Evolutionary conservation across 2,888 invertebrate genomes (phyloP), one percentile per base, ranked within the genome.

Genomic region (Anarsia innoxiella): DNA sequence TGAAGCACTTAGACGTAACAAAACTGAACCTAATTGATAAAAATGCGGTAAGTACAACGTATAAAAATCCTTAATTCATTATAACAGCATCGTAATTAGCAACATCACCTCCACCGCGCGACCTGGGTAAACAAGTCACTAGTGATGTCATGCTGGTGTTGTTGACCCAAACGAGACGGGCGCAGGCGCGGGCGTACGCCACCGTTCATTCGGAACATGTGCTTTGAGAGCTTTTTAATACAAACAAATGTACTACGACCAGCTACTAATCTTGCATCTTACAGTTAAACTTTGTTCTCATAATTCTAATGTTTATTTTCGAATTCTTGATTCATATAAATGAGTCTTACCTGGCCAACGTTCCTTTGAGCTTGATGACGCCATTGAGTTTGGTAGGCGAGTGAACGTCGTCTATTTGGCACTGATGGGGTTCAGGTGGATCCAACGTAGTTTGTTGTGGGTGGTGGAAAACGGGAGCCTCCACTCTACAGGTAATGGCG

Each of bases 81-180:
- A n/a, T n/a, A 53, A n/a, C n/a, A n/a, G 56, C 52, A 54, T 41
- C 56, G 55, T 66, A 66, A 68, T 71, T 68, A 67, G 65, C 59
- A 56, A 60, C 66, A 67, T 61, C 65, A 74, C 68, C 72, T 68
- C 66, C 57, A 66, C 58, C 64, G 66, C 61, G 56, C 66, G 69
- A 66, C 66, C 63, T 62, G 68, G 63, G 66, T 60, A 76, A 76
- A 75, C 71, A 75, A 66, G 60, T 59, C 60, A 57, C 56, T 58
- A 41, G 73, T 80, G 77, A 80, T 78, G 78, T 79, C 80, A 79
- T 73, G 54, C 63, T 55, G 59, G 66, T 71, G 78, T 71, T 77
- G 78, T 78, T 79, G 77, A 80, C 77, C 79, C 64, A 73, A 63
- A 46, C 45, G 49, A 43, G 38, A 45, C 48, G 51, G 46, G 31